Conservation (phyloP, 2,113 vertebrate genomes). For the Herpetotheres cachinnans region DNA sequence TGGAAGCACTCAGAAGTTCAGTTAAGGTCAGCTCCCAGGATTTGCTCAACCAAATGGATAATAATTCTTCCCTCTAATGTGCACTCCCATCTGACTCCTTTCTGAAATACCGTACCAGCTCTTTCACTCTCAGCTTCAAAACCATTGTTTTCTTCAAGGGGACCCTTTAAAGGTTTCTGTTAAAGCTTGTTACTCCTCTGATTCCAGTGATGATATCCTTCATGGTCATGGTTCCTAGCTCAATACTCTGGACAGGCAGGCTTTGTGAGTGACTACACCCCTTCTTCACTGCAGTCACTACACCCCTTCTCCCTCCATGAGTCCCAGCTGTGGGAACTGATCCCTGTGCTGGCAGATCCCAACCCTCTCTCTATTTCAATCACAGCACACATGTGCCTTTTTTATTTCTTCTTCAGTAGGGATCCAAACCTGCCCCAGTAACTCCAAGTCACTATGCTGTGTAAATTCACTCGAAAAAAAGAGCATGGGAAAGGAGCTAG, state of each 20-base stretch:
- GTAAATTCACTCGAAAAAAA: not conserved
- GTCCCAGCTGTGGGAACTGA: accelerated
- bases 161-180: not conserved
- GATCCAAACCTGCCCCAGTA: not conserved
- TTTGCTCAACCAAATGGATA: not conserved
- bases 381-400: not conserved
- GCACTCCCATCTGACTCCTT: not conserved
- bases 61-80: not conserved
- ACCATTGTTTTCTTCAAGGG: not conserved
- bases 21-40: not conserved
- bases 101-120: not conserved
- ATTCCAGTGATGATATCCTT: not conserved
- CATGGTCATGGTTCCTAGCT: accelerated
- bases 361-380: not conserved
- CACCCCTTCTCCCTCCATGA: not conserved
- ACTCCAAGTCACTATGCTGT: not conserved
- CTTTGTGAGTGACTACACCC: not conserved
- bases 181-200: not conserved
- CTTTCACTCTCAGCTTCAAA: not conserved
- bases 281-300: accelerated
- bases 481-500: not conserved
- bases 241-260: not conserved
- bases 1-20: not conserved
- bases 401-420: not conserved
- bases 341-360: not conserved